These are phyloP conservation scores for Junonia oenone DNA, from an alignment of 2,888 invertebrate genomes.

Conservation along the genomic window DNA sequence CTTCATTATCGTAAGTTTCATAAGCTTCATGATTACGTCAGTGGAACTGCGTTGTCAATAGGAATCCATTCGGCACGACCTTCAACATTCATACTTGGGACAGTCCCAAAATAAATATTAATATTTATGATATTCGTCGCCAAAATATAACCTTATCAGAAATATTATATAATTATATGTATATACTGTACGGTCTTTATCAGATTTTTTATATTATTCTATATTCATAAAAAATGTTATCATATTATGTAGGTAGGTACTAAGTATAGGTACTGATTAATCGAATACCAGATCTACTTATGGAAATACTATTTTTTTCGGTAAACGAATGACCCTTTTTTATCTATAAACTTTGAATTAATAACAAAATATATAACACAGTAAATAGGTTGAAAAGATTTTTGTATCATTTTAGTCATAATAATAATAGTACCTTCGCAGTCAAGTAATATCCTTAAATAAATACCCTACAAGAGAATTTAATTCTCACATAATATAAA, in stretches of 20 bases:
- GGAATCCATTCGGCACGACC: conserved; percentile 7
- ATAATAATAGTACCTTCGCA: background rate
- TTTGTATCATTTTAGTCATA: conserved; percentile 2
- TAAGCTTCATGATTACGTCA: background rate
- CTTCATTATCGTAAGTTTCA: background rate
- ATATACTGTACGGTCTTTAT: too few species aligned
- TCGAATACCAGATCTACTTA: background rate
- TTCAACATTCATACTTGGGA: background rate
- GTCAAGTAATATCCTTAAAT: conserved; percentile 2
- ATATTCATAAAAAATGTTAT: background rate
- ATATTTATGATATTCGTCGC: background rate
- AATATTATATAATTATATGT: too few species aligned
- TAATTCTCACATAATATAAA: conserved; percentile 18
- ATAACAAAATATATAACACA: conserved; percentile 14
- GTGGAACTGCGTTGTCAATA: conserved; percentile 5
- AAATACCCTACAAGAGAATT: conserved; percentile 16
- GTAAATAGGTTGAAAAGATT: conserved; percentile 9
- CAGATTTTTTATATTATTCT: background rate
- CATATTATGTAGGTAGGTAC: background rate
- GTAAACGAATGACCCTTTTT: background rate
- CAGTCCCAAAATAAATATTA: background rate
- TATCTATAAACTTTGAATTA: conserved; percentile 16
- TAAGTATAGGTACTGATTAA: background rate
- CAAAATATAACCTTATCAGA: background rate
- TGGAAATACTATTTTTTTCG: background rate